Evolutionary conservation across 2,888 invertebrate species (phyloP).

Genomic region (Drosophila sordidula): DNA sequence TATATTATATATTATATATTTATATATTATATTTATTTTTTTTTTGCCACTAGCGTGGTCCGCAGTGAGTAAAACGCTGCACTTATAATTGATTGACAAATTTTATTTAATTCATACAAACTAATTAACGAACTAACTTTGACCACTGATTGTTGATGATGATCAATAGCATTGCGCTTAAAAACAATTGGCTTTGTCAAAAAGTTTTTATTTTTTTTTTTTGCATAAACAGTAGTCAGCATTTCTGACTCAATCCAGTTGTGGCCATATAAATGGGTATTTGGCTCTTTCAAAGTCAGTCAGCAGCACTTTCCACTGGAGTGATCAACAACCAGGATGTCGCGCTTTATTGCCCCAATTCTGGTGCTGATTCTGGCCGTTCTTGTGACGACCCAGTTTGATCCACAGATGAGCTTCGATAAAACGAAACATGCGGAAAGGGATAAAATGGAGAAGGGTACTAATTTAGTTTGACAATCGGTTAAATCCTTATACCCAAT

Average conservation of each 20-base stretch:
- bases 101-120: constrained; percentile 73
- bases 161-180: constrained; percentile 48
- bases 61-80: no score
- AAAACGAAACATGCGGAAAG: neutral
- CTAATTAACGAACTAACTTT: constrained; percentile 29
- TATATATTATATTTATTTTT: no score
- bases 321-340: constrained; percentile 7
- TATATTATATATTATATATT: no score
- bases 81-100: constrained; percentile 74
- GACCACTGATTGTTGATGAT: constrained; percentile 52
- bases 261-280: constrained; percentile 15
- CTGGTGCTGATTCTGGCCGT: neutral
- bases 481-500: no score
- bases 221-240: constrained; percentile 2
- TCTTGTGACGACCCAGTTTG: neutral
- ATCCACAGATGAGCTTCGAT: neutral
- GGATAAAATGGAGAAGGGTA: constrained; percentile 11
- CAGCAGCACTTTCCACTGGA: neutral
- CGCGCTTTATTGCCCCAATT: neutral
- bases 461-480: neutral
- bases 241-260: neutral
- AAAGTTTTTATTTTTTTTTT: neutral
- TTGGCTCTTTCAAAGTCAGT: neutral
- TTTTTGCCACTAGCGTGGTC: no score
- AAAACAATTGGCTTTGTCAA: constrained; percentile 1